Evolutionary conservation across 2,797 vertebrate species (phyloP), one percentile per base, ranked within the genome.

Genomic region (Enteromius mattozi): DNA sequence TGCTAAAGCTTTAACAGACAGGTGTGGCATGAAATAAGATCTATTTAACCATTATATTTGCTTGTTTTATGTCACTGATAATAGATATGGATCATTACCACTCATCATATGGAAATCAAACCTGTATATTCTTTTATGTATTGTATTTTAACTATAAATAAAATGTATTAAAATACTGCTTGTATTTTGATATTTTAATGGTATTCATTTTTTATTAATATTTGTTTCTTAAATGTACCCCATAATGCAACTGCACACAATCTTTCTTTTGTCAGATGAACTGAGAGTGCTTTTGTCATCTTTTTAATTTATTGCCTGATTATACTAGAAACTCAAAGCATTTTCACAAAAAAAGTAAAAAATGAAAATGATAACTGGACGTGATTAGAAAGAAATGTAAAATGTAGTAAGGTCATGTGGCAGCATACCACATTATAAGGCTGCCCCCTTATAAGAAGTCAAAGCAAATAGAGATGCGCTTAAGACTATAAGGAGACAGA

Each of bases 101-200:
- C 24, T 33, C 27, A 75, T 42, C 70, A 82, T 61, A 80, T 56
- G 45, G 12, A 27, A 33, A 63, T 76, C 35, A 40, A 54, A 6
- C 45, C 24, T 72, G 68, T 72, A 47, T 45, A 70, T 84, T 78
- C 3, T 6, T 45, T 59, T 61, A 47, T 35, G 12, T 49, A 49
- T 49, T 81, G 51, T 72, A 42, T 47, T 75, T 65, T 75, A 37
- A 75, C 24, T 37, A 75, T 51, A 68, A 68, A 78, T 80, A 66
- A 65, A 66, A 35, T 70, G 0, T 17, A 27, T 19, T 33, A 13
- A 42, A 66, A 54, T 17, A 66, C 1, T 59, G n/a, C 6, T 40
- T 12, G 27, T 21, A 9, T 8, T 63, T 5, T 42, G 9, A 24
- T 78, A 51, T 40, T 51, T 21, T 6, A 3, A 33, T 6, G 6